Conservation (phyloP, 2,113 vertebrate genomes). For the Seriola quinqueradiata region DNA sequence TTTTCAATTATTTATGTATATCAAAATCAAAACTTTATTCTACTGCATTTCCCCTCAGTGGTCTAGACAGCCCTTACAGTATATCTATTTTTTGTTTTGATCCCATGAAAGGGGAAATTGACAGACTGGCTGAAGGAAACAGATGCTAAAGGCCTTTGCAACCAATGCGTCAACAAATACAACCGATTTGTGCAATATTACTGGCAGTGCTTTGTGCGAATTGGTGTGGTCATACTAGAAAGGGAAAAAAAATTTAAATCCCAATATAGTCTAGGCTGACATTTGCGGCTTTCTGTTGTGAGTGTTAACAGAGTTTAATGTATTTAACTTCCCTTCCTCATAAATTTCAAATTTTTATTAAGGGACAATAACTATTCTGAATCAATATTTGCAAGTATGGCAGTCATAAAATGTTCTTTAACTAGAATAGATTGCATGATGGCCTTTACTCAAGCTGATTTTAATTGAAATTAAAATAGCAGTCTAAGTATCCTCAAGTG, state of each 20-base stretch:
- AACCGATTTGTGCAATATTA: neutral
- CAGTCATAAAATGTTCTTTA: neutral
- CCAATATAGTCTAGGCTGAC: too few relatives aligned
- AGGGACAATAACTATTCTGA: neutral
- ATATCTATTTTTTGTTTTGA: too few relatives aligned
- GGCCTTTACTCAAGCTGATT: neutral
- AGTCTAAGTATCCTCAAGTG: slow-evolving; percentile 4
- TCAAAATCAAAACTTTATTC: neutral
- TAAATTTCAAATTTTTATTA: neutral
- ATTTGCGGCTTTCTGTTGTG: neutral
- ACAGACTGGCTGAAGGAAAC: too few relatives aligned
- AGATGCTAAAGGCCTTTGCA: neutral
- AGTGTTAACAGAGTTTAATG: neutral
- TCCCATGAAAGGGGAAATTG: too few relatives aligned
- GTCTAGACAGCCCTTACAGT: too few relatives aligned
- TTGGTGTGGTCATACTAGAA: neutral
- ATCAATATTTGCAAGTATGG: neutral
- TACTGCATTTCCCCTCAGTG: neutral
- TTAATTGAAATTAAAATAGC: slow-evolving; percentile 32
- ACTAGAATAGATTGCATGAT: neutral
- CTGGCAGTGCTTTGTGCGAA: neutral
- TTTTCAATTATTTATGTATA: neutral
- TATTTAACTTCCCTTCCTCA: neutral
- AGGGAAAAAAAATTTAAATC: neutral
- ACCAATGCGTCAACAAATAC: neutral